Base-by-base conservation (phyloP, 2,797 vertebrate genomes). In the Diceros bicornis region DNA sequence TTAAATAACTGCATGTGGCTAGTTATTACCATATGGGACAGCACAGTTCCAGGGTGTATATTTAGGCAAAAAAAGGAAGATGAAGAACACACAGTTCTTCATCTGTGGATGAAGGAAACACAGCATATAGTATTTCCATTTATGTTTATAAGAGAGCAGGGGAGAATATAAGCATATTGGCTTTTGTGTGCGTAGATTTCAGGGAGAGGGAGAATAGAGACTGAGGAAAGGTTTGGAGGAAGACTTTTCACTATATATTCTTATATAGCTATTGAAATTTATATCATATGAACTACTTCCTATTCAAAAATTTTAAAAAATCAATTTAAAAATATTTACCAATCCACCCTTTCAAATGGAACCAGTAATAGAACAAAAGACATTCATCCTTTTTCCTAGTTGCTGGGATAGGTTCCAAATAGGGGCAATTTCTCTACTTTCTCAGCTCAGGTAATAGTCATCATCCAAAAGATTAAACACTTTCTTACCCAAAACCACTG, bases 321-420 rank as follows among this genome's bases (percentile, higher is more conserved):
- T 89, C 14, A 90, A 34, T 57, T 84, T 61, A 27, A 85, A 89
- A 89, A 34, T 55, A 89, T 55, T 91, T 68, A 50, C 21, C 64
- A 82, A 20, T 66, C 17, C 27, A 64, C 37, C n/a, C n/a, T 93
- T 85, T 91, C 59, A 61, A 57, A 91, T 75, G 55, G 85, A 95
- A 89, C 75, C n/a, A 32, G 23, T 62, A 71, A 47, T 75, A 93
- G 52, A 66, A 14, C 59, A 74, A 92, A 89, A 69, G n/a, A 34
- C 27, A 68, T 72, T 52, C 10, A 81, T 57, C 52, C 20, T 89
- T 23, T 92, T 68, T 57, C 64, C 55, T 75, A 25, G 90, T 87
- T 91, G 14, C 66, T 88, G 44, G 52, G 17, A 69, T 55, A 92
- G 8, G n/a, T 82, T 94, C 77, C 41, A 68, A 95, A 62, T 20